Conservation (phyloP, 2,888 invertebrate species). For the Andricus curvator region DNA sequence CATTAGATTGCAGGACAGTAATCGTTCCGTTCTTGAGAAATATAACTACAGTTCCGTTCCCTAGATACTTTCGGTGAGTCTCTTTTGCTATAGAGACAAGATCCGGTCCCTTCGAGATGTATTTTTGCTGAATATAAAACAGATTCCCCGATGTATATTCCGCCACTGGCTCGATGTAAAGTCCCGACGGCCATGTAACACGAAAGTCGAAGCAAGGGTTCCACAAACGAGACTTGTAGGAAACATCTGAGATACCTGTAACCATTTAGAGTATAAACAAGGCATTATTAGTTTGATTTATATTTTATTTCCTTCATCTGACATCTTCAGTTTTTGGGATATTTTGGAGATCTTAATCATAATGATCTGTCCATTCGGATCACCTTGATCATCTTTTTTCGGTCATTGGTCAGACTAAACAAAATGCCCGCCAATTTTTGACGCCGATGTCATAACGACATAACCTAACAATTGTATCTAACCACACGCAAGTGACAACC, state of each 20-base stretch:
- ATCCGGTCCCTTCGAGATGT: constrained; percentile 61
- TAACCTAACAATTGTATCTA: no score
- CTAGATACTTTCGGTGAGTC: constrained; percentile 67
- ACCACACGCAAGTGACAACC: no score
- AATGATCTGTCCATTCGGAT: no score
- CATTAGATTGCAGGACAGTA: constrained; percentile 68
- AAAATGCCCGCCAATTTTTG: no score
- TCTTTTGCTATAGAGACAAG: constrained; percentile 51
- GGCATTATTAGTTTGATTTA: no score
- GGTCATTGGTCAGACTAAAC: no score
- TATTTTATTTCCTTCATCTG: no score
- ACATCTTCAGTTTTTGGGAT: no score
- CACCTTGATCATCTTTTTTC: no score
- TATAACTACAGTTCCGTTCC: constrained; percentile 72
- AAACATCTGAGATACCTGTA: background rate
- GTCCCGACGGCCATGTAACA: constrained; percentile 68
- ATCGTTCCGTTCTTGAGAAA: constrained; percentile 66
- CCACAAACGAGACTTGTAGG: constrained; percentile 34
- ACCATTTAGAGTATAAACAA: background rate
- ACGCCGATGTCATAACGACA: no score
- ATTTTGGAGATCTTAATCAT: no score
- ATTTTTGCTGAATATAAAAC: constrained; percentile 69
- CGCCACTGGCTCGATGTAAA: constrained; percentile 62
- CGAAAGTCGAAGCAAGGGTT: constrained; percentile 57
- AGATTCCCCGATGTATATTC: constrained; percentile 61